Evolutionary conservation across 2,797 vertebrate genomes (phyloP).

Genomic region (Mastacembelus armatus): DNA sequence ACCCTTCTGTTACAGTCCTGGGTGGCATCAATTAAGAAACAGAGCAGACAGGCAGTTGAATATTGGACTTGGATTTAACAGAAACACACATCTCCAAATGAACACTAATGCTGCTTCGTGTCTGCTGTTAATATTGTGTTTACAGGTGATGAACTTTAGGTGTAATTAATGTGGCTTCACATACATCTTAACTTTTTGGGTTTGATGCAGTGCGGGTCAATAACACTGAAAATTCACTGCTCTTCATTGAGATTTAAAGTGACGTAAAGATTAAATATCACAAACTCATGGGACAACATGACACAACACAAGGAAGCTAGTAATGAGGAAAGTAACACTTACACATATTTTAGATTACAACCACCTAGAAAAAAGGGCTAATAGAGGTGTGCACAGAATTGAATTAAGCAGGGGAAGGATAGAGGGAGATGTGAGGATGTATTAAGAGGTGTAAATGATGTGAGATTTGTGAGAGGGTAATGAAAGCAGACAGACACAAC

Average conservation of each 20-base stretch:
- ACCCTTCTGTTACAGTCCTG: too few species aligned
- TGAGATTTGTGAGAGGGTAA: constrained; percentile 9
- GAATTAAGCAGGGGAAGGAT: constrained; percentile 1
- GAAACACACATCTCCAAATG: too few species aligned
- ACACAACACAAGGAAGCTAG: background rate
- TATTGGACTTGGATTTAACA: too few species aligned
- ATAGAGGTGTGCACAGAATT: background rate
- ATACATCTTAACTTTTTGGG: too few species aligned
- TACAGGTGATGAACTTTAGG: too few species aligned
- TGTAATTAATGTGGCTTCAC: too few species aligned
- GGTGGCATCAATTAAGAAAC: too few species aligned
- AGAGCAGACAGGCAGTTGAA: too few species aligned
- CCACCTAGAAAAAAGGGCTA: background rate
- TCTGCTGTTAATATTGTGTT: too few species aligned
- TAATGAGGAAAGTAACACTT: constrained; percentile 5
- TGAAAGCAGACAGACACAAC: background rate
- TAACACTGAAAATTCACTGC: background rate
- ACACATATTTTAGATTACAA: background rate
- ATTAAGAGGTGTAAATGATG: constrained; percentile 13
- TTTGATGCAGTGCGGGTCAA: background rate
- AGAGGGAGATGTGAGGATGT: constrained; percentile 1
- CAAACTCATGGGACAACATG: constrained; percentile 12
- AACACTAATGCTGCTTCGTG: too few species aligned
- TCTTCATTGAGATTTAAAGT: background rate
- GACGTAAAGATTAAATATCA: constrained; percentile 12